Evolutionary conservation across 2,888 invertebrate genomes (phyloP), one percentile per base, ranked within the genome.

Genomic region (Lepidochitona cinerea): DNA sequence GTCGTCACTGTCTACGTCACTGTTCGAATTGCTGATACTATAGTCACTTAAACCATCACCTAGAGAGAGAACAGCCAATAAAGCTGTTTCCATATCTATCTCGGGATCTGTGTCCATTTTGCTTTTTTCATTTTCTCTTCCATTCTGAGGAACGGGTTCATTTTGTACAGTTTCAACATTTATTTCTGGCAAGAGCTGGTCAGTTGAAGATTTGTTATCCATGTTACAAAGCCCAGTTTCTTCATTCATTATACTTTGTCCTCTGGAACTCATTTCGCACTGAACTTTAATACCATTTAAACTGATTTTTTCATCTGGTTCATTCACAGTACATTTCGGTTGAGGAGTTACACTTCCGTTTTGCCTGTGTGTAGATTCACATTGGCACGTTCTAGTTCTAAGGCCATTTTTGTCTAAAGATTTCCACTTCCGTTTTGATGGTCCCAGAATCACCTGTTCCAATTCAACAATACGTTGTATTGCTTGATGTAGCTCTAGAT

Each of bases 401-500:
- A 59, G 29, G 4, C 59, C 59, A 59, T 59, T 59, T 18, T 1
- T 18, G 4, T 29, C 32, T 26, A 23, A 12, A 2, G 59, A 59
- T 26, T 23, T 59, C 59, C 66, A 36, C 3, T 66, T 66, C 12
- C 36, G 32, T 12, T 53, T 52, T 18, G n/a, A 29, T 1, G 71
- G 71, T 1, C 23, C 23, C 5, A 65, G 26, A 23, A 75, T 52
- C 26, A 32, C n/a, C 12, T 35, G 36, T 35, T 75, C 72, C 33
- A 75, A 68, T 35, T 73, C 67, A 37, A 52, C 54, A 32, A 75
- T 68, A 64, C 64, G 53, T 37, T 54, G 14, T 18, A 70, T 49
- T 18, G 75, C 73, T 18, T 71, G 53, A 9, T 67, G 73, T 32
- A 75, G 52, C 26, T 73, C 73, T 14, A 23, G 41, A 23, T 75